A percentile compares a stretch with the other conserved stretches of the same genome.
Evolutionary conservation across 2,888 invertebrate species (phyloP).

Genomic region (Sesia apiformis): DNA sequence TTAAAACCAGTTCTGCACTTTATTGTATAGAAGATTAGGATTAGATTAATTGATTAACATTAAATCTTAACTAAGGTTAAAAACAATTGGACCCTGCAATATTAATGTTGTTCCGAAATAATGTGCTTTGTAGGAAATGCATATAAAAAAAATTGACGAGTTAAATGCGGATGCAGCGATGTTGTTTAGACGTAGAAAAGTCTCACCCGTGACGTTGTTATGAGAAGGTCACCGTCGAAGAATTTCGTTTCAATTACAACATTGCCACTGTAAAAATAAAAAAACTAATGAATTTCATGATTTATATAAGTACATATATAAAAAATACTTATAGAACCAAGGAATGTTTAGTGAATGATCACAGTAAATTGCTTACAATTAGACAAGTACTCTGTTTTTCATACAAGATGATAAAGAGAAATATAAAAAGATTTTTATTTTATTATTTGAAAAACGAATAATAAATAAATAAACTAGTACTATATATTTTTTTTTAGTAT

Average conservation of each 20-base stretch:
- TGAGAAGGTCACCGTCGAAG: constrained; percentile 94
- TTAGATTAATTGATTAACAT: too few relatives aligned
- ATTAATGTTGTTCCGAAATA: neutral
- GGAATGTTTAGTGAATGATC: too few relatives aligned
- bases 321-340: too few relatives aligned
- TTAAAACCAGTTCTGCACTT: too few relatives aligned
- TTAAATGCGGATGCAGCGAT: constrained; percentile 18
- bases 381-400: too few relatives aligned
- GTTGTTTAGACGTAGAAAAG: constrained; percentile 91
- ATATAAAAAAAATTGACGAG: constrained; percentile 29
- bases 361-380: too few relatives aligned
- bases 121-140: constrained; percentile 8
- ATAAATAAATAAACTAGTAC: too few relatives aligned
- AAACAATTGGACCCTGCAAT: constrained; percentile 2
- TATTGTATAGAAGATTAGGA: too few relatives aligned
- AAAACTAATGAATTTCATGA: neutral
- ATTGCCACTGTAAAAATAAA: constrained; percentile 84
- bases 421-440: too few relatives aligned
- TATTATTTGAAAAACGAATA: too few relatives aligned
- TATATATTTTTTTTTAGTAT: too few relatives aligned
- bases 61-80: neutral
- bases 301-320: neutral
- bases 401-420: too few relatives aligned
- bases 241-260: constrained; percentile 98
- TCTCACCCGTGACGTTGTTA: constrained; percentile 95